Evolutionary conservation across 1,140 invertebrate species (phyloP).

Genomic region (Euborellia annulipes): DNA sequence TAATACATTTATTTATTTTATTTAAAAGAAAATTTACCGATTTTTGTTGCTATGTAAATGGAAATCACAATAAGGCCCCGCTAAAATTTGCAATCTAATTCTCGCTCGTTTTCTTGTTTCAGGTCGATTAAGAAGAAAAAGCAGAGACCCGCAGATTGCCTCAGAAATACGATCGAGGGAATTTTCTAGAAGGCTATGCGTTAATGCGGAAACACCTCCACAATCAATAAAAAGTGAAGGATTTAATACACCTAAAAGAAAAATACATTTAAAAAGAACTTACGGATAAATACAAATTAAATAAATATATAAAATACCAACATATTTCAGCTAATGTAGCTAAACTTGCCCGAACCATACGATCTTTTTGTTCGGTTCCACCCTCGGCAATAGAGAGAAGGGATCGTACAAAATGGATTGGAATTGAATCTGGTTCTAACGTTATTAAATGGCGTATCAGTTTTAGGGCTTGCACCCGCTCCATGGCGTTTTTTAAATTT

Average conservation of each 20-base stretch:
- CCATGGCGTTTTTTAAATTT: constrained; percentile 65
- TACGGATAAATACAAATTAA: too few relatives aligned
- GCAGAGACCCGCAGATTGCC: constrained; percentile 68
- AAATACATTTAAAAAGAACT: not conserved
- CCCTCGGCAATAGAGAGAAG: constrained; percentile 69
- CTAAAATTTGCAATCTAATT: constrained; percentile 64
- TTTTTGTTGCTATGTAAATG: constrained; percentile 44
- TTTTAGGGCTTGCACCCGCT: constrained; percentile 76
- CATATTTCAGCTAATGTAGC: constrained; percentile 75
- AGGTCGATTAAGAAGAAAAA: constrained; percentile 75
- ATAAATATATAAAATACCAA: too few relatives aligned
- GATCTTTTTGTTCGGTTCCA: constrained; percentile 51
- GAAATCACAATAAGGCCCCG: constrained; percentile 85
- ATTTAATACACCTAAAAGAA: constrained; percentile 57
- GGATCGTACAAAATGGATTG: constrained; percentile 46
- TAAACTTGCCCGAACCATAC: constrained; percentile 60
- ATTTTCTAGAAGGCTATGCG: constrained; percentile 64
- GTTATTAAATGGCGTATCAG: constrained; percentile 55
- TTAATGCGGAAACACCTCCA: constrained; percentile 67
- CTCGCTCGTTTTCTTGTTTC: constrained; percentile 53
- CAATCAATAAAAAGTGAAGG: constrained; percentile 60
- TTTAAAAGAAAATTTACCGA: constrained; percentile 11
- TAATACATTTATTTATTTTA: constrained; percentile 4
- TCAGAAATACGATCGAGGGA: constrained; percentile 65
- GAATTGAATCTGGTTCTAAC: constrained; percentile 46